These are phyloP conservation scores for Cervus canadensis DNA, from an alignment of 2,113 vertebrate genomes.

Conservation along the genomic window DNA sequence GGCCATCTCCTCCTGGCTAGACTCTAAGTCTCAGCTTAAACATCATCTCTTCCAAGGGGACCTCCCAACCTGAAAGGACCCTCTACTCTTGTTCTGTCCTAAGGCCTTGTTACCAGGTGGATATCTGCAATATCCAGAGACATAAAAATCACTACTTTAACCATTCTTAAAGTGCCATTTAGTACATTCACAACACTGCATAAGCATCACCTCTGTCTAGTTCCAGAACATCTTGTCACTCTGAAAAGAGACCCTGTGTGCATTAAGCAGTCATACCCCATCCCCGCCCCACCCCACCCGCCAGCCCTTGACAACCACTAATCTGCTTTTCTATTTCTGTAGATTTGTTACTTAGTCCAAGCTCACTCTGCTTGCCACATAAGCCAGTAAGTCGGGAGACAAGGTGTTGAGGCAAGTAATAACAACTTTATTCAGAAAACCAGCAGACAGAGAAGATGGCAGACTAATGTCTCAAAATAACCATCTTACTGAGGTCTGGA, in stretches of 20 bases:
- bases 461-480: background rate
- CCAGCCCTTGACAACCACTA: background rate
- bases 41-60: background rate
- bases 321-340: background rate
- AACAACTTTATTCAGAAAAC: background rate
- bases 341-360: background rate
- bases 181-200: background rate
- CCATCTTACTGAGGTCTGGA: background rate
- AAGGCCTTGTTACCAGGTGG: background rate
- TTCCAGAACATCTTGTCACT: background rate
- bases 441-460: background rate
- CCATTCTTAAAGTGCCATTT: background rate
- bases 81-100: background rate
- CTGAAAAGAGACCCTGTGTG: background rate
- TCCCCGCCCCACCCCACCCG: background rate
- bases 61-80: background rate
- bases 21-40: background rate
- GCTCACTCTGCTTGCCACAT: background rate
- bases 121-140: background rate
- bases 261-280: background rate
- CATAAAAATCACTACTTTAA: background rate
- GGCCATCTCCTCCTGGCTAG: background rate
- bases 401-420: background rate
- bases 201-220: background rate
- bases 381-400: background rate